Evolutionary conservation across 2,797 vertebrate species (phyloP).

Genomic region (Tapirus indicus): DNA sequence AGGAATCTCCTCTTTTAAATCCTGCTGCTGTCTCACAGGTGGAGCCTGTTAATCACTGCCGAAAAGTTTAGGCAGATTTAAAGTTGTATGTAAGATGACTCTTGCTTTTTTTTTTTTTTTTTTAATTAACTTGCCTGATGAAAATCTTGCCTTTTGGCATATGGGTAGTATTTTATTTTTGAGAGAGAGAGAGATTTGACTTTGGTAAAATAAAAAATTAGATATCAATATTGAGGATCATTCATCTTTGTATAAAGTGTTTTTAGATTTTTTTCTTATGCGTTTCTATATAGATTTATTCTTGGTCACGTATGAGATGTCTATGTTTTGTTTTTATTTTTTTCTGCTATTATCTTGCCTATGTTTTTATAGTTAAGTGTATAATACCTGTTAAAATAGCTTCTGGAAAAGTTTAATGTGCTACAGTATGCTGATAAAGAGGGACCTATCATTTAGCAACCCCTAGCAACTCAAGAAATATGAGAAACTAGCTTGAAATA

Average conservation of each 20-base stretch:
- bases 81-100: constrained; percentile 10
- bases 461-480: not conserved
- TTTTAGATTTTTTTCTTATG: not conserved
- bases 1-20: not conserved
- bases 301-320: constrained; percentile 26
- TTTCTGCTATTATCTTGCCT: not conserved
- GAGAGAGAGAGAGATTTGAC: not conserved
- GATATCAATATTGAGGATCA: not conserved
- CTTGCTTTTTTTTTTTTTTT: not conserved
- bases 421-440: not conserved
- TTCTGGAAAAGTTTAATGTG: constrained; percentile 22
- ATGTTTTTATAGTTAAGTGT: constrained; percentile 55
- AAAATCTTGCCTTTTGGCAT: constrained; percentile 40
- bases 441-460: not conserved
- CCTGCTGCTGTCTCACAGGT: not conserved
- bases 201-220: constrained; percentile 12
- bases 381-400: constrained; percentile 18
- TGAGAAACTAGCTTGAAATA: not conserved
- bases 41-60: not conserved
- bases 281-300: constrained; percentile 34
- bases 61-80: not conserved
- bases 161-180: constrained; percentile 20
- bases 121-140: not conserved
- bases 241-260: not conserved
- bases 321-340: constrained; percentile 22